These are phyloP conservation scores for Malacoraja senta DNA, from an alignment of 2,797 vertebrate genomes.

Conservation along the genomic window DNA sequence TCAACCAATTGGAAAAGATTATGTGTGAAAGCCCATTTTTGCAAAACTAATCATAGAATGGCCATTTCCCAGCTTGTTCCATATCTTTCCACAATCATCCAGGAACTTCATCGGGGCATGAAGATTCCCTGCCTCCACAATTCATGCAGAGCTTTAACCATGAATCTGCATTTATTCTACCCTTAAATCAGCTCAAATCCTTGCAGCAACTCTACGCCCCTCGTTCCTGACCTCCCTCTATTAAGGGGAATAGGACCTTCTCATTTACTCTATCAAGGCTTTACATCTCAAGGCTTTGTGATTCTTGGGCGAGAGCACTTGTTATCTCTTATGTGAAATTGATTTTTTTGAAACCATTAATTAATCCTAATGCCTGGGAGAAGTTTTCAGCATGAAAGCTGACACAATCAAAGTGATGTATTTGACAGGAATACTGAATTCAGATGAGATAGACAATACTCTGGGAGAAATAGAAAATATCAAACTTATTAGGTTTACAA, in stretches of 20 bases:
- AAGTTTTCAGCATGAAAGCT: background rate
- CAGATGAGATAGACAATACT: background rate
- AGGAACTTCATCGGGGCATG: too few relatives aligned
- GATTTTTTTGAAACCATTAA: background rate
- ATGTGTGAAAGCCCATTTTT: background rate
- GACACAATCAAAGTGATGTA: background rate
- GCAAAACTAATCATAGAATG: background rate
- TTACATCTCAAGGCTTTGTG: background rate
- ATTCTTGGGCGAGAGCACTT: background rate
- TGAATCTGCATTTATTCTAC: too few relatives aligned
- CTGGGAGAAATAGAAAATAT: background rate
- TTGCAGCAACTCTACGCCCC: too few relatives aligned
- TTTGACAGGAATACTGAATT: slow-evolving; percentile 6
- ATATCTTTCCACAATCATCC: too few relatives aligned
- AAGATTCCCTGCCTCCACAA: too few relatives aligned
- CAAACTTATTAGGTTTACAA: too few relatives aligned
- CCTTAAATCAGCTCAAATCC: too few relatives aligned
- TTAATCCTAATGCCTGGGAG: background rate
- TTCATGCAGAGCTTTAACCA: too few relatives aligned
- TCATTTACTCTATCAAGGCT: too few relatives aligned
- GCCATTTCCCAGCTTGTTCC: background rate
- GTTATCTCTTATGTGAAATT: background rate
- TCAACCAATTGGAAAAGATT: background rate
- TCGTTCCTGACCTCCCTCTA: too few relatives aligned
- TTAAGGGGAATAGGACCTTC: too few relatives aligned